Conservation (phyloP, 2,888 invertebrate species). For the Pollenia griseotomentosa region DNA sequence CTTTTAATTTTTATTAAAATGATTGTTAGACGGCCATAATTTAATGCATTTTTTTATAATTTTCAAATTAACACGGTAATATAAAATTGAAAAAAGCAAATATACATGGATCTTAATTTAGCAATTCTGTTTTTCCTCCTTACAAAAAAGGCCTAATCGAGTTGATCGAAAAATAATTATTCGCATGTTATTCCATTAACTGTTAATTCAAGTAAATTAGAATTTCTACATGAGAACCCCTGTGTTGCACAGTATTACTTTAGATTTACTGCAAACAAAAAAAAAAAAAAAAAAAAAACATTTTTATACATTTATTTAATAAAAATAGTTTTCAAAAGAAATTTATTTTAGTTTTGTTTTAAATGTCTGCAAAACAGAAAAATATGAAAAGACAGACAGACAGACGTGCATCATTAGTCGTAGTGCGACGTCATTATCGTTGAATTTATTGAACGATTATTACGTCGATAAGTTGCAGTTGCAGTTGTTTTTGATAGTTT, state of each 20-base stretch:
- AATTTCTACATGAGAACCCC: no score
- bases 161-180: no score
- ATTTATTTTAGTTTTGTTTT: constrained; percentile 11
- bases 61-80: neutral
- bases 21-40: constrained; percentile 18
- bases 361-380: constrained; percentile 22
- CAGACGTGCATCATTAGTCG: neutral
- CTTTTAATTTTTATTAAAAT: constrained; percentile 4
- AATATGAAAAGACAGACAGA: neutral
- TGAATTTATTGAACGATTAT: constrained; percentile 7
- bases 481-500: constrained; percentile 33
- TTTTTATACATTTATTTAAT: neutral
- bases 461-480: neutral
- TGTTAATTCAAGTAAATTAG: no score
- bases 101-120: no score
- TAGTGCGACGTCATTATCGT: constrained; percentile 18
- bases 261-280: neutral
- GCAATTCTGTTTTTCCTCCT: no score
- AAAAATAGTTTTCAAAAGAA: constrained; percentile 38
- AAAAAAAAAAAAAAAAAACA: neutral
- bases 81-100: neutral
- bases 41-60: neutral
- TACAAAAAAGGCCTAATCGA: no score
- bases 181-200: no score
- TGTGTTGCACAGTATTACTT: neutral